Evolutionary conservation across 2,113 vertebrate species (phyloP).

Genomic region (Telmatochromis brachygnathus): DNA sequence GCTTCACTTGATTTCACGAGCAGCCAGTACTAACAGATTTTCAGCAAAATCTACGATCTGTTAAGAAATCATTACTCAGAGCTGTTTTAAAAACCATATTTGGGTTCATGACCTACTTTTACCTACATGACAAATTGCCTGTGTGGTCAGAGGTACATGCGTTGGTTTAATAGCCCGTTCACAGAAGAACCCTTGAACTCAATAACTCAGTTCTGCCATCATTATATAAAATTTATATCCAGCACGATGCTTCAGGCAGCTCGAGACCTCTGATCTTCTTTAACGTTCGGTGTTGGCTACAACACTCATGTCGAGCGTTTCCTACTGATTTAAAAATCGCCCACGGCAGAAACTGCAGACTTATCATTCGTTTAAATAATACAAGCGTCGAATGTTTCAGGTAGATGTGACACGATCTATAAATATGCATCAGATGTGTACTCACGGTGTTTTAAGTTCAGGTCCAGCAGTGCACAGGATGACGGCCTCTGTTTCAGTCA

Average conservation of each 20-base stretch:
- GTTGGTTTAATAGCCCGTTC: neutral
- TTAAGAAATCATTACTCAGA: neutral
- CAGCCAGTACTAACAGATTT: neutral
- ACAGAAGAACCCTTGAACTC: neutral
- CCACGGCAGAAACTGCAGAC: neutral
- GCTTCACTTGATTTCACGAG: neutral
- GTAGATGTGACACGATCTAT: neutral
- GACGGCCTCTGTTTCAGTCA: neutral
- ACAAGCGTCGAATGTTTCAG: neutral
- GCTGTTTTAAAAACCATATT: rapidly evolving
- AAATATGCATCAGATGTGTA: neutral
- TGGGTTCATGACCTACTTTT: neutral
- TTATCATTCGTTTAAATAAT: neutral
- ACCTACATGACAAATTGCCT: neutral
- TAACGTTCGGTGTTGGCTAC: neutral
- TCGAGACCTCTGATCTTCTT: neutral
- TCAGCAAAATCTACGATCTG: neutral
- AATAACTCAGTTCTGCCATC: neutral
- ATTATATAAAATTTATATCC: neutral
- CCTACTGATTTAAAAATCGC: neutral
- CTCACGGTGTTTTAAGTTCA: constrained; percentile 6
- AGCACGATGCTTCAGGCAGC: neutral
- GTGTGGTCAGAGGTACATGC: neutral
- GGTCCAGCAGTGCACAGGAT: neutral
- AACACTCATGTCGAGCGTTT: neutral